phyloP scores from a whole-genome alignment of 2,888 invertebrate species.

The Volucella inanis region DNA sequence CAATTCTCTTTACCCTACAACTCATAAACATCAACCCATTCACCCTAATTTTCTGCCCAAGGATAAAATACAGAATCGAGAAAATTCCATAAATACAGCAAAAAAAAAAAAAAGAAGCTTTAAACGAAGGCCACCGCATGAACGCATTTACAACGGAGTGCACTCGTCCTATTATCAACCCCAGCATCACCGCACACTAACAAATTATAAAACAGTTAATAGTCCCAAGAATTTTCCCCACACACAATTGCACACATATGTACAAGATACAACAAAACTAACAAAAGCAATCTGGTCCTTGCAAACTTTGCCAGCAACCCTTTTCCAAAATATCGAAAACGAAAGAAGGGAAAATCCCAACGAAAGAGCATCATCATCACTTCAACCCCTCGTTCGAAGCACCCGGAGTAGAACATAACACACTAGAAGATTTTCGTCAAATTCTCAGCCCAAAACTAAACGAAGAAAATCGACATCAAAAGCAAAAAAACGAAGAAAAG shows the following conservation, averaged over 20 bases:
- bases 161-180: slow-evolving; percentile 24
- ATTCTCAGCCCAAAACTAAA: slow-evolving; percentile 27
- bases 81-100: slow-evolving; percentile 23
- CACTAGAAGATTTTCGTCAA: slow-evolving; percentile 39
- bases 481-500: no score
- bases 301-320: slow-evolving; percentile 13
- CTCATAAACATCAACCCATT: background rate
- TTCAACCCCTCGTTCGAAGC: background rate
- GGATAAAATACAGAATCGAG: slow-evolving; percentile 1
- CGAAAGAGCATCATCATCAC: slow-evolving; percentile 30
- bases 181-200: slow-evolving; percentile 1
- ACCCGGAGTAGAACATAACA: no score
- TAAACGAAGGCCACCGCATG: slow-evolving; percentile 56
- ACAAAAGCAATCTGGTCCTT: background rate
- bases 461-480: slow-evolving; percentile 32
- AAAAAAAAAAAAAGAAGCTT: slow-evolving; percentile 44
- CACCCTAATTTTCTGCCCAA: slow-evolving; percentile 20
- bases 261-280: background rate
- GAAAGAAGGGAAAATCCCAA: slow-evolving; percentile 15
- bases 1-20: slow-evolving; percentile 17
- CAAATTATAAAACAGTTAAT: slow-evolving; percentile 32
- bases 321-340: background rate
- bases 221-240: slow-evolving; percentile 30
- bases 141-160: slow-evolving; percentile 48
- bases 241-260: background rate